These are phyloP conservation scores for Oligia latruncula DNA, from an alignment of 2,888 invertebrate species.

Conservation along the genomic window DNA sequence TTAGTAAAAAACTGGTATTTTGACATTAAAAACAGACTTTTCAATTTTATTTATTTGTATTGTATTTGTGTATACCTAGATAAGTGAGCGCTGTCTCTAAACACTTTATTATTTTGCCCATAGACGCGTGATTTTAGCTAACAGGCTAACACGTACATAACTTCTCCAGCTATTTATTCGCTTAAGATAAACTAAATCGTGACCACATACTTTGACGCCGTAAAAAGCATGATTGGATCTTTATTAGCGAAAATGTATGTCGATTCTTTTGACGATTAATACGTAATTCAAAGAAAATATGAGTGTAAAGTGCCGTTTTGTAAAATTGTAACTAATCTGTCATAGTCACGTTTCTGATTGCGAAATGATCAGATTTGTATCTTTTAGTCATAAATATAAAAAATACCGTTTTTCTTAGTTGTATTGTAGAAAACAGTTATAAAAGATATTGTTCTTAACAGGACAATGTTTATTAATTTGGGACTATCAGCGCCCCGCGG, in stretches of 20 bases:
- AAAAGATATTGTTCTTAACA: conserved; percentile 27
- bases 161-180: conserved; percentile 51
- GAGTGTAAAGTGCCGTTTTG: conserved; percentile 63
- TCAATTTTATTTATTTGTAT: neutral
- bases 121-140: conserved; percentile 41
- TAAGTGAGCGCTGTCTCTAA: neutral
- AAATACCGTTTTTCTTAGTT: conserved; percentile 45
- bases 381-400: conserved; percentile 40
- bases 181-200: conserved; percentile 61
- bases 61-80: too few relatives aligned
- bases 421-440: conserved; percentile 6
- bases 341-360: conserved; percentile 67
- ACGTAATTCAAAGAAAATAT: conserved; percentile 64
- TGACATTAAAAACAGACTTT: neutral
- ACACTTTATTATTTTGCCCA: conserved; percentile 24
- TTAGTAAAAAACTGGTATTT: neutral
- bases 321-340: conserved; percentile 57
- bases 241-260: conserved; percentile 63
- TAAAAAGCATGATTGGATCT: conserved; percentile 64
- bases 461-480: neutral
- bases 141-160: conserved; percentile 43
- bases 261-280: conserved; percentile 64
- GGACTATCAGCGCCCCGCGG: too few relatives aligned
- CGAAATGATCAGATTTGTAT: conserved; percentile 59
- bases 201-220: conserved; percentile 53